phyloP scores from a whole-genome alignment of 1,140 invertebrate genomes.

The Colletes latitarsis region DNA sequence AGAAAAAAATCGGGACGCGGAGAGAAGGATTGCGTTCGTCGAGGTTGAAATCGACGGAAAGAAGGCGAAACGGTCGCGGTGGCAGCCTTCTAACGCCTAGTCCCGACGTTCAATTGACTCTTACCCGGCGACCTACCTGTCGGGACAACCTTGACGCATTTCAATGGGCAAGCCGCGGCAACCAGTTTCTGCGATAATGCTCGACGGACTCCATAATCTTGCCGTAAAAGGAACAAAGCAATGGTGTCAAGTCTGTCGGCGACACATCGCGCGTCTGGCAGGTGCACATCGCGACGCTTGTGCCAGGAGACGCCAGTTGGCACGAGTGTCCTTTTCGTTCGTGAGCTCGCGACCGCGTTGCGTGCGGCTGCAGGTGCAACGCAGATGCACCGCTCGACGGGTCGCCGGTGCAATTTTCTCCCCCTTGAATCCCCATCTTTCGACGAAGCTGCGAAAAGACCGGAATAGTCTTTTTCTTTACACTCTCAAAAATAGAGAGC shows the following conservation, averaged over 20 bases:
- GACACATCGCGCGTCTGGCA: conserved; percentile 40
- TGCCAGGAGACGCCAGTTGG: conserved; percentile 14
- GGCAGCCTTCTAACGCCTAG: conserved; percentile 25
- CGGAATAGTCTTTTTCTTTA: too few species aligned
- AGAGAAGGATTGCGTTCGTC: neutral
- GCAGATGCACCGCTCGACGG: conserved; percentile 12
- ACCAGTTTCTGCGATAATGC: conserved; percentile 64
- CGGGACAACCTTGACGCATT: conserved; percentile 61
- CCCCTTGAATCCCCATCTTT: conserved; percentile 9
- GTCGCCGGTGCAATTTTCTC: conserved; percentile 34
- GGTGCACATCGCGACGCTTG: conserved; percentile 17
- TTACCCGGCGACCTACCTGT: conserved; percentile 58
- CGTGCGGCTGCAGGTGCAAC: conserved; percentile 37
- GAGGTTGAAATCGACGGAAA: neutral
- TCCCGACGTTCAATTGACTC: conserved; percentile 48
- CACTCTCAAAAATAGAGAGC: too few species aligned
- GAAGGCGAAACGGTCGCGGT: neutral
- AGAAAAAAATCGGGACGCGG: too few species aligned
- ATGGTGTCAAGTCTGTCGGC: conserved; percentile 62
- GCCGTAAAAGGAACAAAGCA: conserved; percentile 66
- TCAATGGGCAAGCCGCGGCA: conserved; percentile 51
- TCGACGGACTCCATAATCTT: conserved; percentile 60
- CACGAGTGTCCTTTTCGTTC: neutral
- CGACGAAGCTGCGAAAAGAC: neutral
- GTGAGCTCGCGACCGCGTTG: neutral